Evolutionary conservation across 2,888 invertebrate species (phyloP).

Genomic region (Petrolisthes manimaculis): DNA sequence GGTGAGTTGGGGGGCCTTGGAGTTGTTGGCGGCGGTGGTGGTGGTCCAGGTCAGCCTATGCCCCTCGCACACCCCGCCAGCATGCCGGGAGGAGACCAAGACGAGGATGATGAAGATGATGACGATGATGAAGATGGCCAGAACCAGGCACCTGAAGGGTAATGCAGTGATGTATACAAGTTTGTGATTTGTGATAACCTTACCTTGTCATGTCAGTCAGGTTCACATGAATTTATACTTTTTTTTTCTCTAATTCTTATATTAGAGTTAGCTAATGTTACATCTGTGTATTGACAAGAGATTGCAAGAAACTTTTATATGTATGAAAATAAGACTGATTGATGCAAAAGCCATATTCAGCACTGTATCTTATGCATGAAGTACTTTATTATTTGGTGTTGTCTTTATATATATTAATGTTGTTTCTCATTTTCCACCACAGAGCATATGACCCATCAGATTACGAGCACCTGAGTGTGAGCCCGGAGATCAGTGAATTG

Average conservation of each 20-base stretch:
- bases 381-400: neutral
- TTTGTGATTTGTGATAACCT: too few species aligned
- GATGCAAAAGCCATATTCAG: too few species aligned
- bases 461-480: slow-evolving; percentile 85
- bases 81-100: slow-evolving; percentile 67
- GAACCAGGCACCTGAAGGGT: slow-evolving; percentile 65
- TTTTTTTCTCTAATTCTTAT: too few species aligned
- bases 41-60: slow-evolving; percentile 41
- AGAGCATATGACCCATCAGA: slow-evolving; percentile 83
- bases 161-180: neutral
- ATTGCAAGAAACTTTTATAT: too few species aligned
- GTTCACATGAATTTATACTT: too few species aligned
- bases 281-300: too few species aligned
- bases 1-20: slow-evolving; percentile 32
- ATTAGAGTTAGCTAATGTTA: too few species aligned
- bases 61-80: slow-evolving; percentile 42
- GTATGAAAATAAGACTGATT: too few species aligned
- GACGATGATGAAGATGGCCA: slow-evolving; percentile 66
- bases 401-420: neutral
- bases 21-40: neutral
- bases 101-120: slow-evolving; percentile 69
- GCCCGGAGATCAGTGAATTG: slow-evolving; percentile 88
- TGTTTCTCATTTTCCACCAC: slow-evolving; percentile 65
- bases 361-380: neutral
- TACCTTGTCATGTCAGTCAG: too few species aligned